A percentile compares a stretch with the other conserved stretches of the same genome.
Evolutionary conservation across 1,140 invertebrate species (phyloP).

Genomic region (Zophobas morio): DNA sequence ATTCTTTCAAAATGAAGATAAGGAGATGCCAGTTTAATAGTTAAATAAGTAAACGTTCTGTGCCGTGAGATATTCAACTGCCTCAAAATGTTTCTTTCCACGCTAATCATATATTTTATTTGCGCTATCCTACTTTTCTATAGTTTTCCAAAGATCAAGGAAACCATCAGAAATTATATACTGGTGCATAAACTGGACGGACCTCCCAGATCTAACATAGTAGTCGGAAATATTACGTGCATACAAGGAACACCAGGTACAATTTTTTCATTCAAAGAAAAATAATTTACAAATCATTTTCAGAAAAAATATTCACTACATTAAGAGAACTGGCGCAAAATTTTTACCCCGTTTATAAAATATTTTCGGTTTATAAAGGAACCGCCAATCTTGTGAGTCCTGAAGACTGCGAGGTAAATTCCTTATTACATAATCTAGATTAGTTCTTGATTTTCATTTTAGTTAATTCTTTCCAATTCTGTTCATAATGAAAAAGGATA

Average conservation of each 20-base stretch:
- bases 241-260: conserved; percentile 21
- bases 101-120: no score
- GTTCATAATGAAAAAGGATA: conserved; percentile 51
- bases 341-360: conserved; percentile 16
- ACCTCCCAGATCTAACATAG: neutral
- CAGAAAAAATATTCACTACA: conserved; percentile 75
- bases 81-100: no score
- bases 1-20: no score
- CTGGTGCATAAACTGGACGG: neutral
- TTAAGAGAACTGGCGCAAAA: conserved; percentile 9
- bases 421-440: conserved; percentile 4
- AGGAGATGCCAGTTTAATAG: no score
- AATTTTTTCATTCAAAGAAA: conserved; percentile 69
- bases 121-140: no score
- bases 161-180: neutral
- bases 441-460: neutral
- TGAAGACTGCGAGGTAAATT: conserved; percentile 37
- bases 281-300: conserved; percentile 75
- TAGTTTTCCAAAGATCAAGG: no score
- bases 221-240: neutral
- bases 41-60: no score
- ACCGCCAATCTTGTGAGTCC: conserved; percentile 13
- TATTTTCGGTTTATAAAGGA: neutral
- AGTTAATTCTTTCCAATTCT: conserved; percentile 16
- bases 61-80: no score